phyloP scores from a whole-genome alignment of 2,797 vertebrate genomes.

The Thunnus albacares region DNA sequence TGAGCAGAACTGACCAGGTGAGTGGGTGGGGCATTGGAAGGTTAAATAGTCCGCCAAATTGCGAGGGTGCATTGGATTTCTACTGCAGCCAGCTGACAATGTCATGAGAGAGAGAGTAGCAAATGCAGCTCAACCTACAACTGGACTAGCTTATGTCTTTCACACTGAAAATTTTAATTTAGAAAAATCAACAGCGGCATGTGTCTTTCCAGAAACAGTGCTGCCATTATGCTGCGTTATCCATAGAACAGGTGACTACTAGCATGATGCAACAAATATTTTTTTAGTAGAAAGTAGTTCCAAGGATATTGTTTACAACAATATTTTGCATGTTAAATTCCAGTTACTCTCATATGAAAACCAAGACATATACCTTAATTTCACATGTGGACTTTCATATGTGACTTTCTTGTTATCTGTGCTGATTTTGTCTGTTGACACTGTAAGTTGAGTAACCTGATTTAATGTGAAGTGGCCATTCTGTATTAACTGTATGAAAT shows the following conservation, averaged over 20 bases:
- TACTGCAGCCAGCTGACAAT: not conserved
- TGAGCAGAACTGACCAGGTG: accelerated
- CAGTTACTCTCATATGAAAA: not conserved
- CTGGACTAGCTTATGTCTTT: not conserved
- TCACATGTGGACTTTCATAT: not conserved
- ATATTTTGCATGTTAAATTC: not conserved
- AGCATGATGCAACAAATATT: not conserved
- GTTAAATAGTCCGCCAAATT: not conserved
- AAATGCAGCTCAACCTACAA: not conserved
- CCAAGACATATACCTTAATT: not conserved
- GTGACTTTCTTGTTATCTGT: not conserved
- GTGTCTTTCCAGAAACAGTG: not conserved
- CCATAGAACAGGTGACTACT: not conserved
- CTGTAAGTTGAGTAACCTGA: not conserved
- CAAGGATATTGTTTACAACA: not conserved
- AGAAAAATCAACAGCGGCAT: too few relatives aligned
- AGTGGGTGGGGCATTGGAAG: not conserved
- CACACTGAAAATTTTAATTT: too few relatives aligned
- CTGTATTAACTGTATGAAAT: not conserved
- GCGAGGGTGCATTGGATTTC: not conserved
- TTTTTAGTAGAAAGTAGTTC: not conserved
- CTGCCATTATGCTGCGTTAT: not conserved
- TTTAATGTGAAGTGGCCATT: not conserved
- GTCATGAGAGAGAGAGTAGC: not conserved
- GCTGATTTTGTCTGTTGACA: not conserved